Conservation (phyloP, 2,113 vertebrate species). For the Brachyhypopomus gauderio region DNA sequence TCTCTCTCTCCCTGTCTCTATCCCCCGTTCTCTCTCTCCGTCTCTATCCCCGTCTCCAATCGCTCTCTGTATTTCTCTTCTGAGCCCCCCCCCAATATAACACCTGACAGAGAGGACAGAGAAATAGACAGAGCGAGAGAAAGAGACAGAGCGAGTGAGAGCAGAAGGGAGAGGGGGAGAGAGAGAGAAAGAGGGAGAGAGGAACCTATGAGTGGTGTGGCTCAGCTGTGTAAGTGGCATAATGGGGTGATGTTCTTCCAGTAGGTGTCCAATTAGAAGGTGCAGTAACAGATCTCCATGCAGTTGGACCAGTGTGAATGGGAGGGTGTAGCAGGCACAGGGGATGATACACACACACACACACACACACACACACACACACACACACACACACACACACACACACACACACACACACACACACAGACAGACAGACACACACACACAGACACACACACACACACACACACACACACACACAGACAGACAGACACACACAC, state of each 20-base stretch:
- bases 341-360: neutral
- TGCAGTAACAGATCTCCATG: neutral
- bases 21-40: slow-evolving; percentile 34
- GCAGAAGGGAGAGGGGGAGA: neutral
- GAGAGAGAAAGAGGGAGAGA: neutral
- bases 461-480: neutral
- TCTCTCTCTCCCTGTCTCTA: slow-evolving; percentile 34
- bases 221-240: neutral
- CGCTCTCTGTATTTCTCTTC: neutral
- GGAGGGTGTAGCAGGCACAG: neutral
- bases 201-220: no score
- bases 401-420: neutral
- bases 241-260: neutral
- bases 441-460: slow-evolving; percentile 8
- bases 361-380: neutral
- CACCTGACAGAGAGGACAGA: neutral
- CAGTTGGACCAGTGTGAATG: neutral
- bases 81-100: neutral
- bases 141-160: neutral
- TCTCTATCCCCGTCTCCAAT: neutral
- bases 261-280: slow-evolving; percentile 1
- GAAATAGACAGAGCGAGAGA: neutral
- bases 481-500: no score
- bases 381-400: neutral
- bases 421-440: no score